These are phyloP conservation scores for Caenorhabditis inopinata DNA, from an alignment of 1,140 invertebrate genomes.

Conservation along the genomic window DNA sequence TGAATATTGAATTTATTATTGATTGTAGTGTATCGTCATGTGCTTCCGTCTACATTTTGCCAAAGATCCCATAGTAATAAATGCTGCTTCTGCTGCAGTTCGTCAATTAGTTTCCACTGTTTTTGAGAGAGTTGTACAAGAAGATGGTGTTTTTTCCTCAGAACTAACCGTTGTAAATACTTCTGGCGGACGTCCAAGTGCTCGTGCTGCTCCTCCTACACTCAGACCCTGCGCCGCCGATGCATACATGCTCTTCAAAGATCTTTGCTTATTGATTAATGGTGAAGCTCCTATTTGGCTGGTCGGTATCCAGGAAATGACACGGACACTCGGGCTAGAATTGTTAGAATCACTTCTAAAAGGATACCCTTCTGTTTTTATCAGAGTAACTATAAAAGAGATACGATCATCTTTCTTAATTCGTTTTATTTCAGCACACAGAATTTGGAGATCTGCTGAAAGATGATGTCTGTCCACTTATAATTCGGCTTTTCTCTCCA, in stretches of 20 bases:
- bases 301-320: conserved; percentile 92
- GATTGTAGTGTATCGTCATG: conserved; percentile 82
- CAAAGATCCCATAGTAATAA: conserved; percentile 88
- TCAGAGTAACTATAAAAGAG: conserved; percentile 73
- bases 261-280: conserved; percentile 92
- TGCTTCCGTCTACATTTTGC: conserved; percentile 92
- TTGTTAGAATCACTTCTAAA: conserved; percentile 87
- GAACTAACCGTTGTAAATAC: conserved; percentile 69
- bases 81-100: conserved; percentile 93
- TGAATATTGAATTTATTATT: not conserved
- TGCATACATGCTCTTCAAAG: conserved; percentile 93
- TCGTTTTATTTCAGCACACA: conserved; percentile 80
- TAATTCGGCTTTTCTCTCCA: conserved; percentile 92
- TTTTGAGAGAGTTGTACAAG: conserved; percentile 82
- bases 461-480: conserved; percentile 91
- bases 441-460: conserved; percentile 93
- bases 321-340: conserved; percentile 91
- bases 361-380: conserved; percentile 86
- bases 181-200: conserved; percentile 27
- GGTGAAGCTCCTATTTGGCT: conserved; percentile 93
- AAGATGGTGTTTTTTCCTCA: conserved; percentile 77
- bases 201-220: conserved; percentile 68
- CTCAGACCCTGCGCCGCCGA: conserved; percentile 85
- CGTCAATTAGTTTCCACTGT: conserved; percentile 91
- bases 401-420: not conserved